Percentiles rank a stretch among this genome's conserved stretches.
Conservation (phyloP, 2,797 vertebrate species). For the Acrossocheilus wenchowensis region DNA sequence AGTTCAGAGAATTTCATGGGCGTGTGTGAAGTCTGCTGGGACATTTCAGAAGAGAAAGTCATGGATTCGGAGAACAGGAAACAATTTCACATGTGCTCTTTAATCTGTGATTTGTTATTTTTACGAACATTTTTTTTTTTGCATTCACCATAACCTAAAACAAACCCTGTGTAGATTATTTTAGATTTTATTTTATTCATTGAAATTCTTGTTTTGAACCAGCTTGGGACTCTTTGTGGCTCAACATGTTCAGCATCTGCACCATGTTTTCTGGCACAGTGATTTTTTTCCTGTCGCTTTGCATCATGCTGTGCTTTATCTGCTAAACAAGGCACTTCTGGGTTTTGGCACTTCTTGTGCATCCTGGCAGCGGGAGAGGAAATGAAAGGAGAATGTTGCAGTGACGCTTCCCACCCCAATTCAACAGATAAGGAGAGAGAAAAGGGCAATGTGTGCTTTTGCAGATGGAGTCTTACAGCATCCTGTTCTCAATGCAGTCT, state of each 20-base stretch:
- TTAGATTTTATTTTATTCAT: background rate
- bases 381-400: background rate
- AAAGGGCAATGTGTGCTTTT: background rate
- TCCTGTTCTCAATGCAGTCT: background rate
- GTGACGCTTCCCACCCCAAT: background rate
- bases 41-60: constrained; percentile 21
- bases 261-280: background rate
- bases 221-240: background rate
- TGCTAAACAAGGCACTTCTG: background rate
- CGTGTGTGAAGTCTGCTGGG: constrained; percentile 3
- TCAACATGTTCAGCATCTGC: background rate
- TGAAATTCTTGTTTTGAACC: background rate
- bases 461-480: background rate
- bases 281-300: constrained; percentile 10
- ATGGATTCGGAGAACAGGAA: background rate
- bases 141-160: background rate
- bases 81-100: background rate
- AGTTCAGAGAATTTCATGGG: constrained; percentile 22
- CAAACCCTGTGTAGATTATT: background rate
- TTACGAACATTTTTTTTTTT: background rate
- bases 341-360: background rate
- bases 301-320: constrained; percentile 18
- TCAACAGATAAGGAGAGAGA: constrained; percentile 1
- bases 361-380: constrained; percentile 3
- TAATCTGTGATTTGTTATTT: constrained; percentile 6